Conservation (phyloP, 53 echinoderm and acorn worm species). For the Holothuria scabra region DNA sequence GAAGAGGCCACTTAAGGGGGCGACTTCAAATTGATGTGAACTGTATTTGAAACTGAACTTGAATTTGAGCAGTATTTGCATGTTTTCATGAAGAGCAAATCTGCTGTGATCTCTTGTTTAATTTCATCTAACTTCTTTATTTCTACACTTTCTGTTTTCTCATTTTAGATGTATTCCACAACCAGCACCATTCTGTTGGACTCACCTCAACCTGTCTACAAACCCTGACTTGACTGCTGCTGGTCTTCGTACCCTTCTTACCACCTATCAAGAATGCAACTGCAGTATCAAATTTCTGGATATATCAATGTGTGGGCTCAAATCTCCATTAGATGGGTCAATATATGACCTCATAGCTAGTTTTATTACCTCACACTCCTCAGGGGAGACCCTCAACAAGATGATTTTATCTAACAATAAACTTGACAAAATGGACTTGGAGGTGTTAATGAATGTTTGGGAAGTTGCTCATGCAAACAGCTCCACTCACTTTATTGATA, state of each 20-base stretch:
- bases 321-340: conserved; percentile 61
- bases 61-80: background rate
- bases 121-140: background rate
- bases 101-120: background rate
- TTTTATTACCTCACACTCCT: conserved; percentile 29
- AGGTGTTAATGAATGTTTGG: conserved; percentile 84
- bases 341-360: conserved; percentile 7
- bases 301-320: conserved; percentile 68
- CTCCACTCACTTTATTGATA: conserved; percentile 69
- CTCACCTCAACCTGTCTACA: conserved; percentile 70
- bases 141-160: background rate
- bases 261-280: conserved; percentile 31
- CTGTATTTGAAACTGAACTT: no score
- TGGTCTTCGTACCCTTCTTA: conserved; percentile 66
- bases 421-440: conserved; percentile 69
- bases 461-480: conserved; percentile 69
- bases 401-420: conserved; percentile 69
- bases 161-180: conserved; percentile 68
- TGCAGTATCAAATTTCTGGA: conserved; percentile 60
- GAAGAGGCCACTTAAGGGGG: no score
- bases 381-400: conserved; percentile 48
- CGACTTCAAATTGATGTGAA: no score
- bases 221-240: conserved; percentile 68
- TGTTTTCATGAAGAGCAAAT: background rate
- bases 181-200: conserved; percentile 53